phyloP scores from a whole-genome alignment of 2,797 vertebrate genomes.

The Enteromius mattozi region DNA sequence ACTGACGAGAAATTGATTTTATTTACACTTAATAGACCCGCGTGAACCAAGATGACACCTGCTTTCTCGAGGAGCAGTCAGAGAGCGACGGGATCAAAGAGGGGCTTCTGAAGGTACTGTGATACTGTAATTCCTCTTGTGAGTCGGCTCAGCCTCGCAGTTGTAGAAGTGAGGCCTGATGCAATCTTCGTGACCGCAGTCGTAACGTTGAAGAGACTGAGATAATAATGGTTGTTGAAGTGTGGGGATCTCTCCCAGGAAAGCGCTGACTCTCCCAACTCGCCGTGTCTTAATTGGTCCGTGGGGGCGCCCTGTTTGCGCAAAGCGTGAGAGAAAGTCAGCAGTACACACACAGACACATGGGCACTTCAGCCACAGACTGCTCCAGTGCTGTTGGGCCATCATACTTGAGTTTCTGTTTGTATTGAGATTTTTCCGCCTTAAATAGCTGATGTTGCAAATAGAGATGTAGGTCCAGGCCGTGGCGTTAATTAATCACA shows the following conservation, averaged over 20 bases:
- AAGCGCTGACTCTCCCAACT: conserved; percentile 81
- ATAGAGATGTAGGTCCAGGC: conserved; percentile 33
- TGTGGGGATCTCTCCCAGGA: conserved; percentile 80
- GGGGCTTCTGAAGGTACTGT: conserved; percentile 59
- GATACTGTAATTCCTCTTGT: conserved; percentile 64
- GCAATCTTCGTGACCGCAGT: conserved; percentile 81
- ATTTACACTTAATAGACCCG: conserved; percentile 48
- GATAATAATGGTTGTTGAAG: conserved; percentile 76
- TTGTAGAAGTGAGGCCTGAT: conserved; percentile 79
- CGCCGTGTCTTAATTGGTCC: conserved; percentile 82
- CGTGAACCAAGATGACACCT: conserved; percentile 46
- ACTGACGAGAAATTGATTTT: conserved; percentile 49
- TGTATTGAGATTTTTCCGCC: conserved; percentile 25
- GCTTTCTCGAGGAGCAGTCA: conserved; percentile 42
- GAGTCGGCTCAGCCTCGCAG: conserved; percentile 66
- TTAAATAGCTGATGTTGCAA: conserved; percentile 57
- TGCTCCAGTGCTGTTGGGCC: conserved; percentile 44
- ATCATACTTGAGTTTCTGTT: conserved; percentile 48
- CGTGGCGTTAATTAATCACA: conserved; percentile 52
- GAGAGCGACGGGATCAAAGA: conserved; percentile 53
- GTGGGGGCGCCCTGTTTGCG: conserved; percentile 78
- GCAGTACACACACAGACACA: conserved; percentile 66
- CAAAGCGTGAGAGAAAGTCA: conserved; percentile 74
- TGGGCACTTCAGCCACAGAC: conserved; percentile 59
- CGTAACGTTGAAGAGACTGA: conserved; percentile 80